Conservation (phyloP, 2,888 invertebrate species). For the Myathropa florea region DNA sequence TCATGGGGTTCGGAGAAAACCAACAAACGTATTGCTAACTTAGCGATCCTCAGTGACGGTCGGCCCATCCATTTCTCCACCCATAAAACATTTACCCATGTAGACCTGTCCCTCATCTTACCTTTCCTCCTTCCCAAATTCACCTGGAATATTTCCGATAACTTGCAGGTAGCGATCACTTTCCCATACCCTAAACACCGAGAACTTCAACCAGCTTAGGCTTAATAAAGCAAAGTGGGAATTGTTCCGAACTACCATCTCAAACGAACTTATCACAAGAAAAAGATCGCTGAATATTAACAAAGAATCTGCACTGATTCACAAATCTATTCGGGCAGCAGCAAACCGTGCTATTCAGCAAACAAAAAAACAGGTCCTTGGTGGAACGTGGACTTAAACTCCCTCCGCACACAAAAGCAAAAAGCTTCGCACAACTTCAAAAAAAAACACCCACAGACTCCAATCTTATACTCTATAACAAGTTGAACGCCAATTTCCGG, state of each 20-base stretch:
- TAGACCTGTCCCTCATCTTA: conserved; percentile 16
- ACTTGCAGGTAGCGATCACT: conserved; percentile 11
- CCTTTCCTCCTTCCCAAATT: conserved; percentile 5
- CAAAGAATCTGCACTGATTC: not conserved
- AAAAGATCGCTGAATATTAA: not conserved
- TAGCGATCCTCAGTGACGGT: conserved; percentile 37
- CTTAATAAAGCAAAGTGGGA: not conserved
- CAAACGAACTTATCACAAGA: not conserved
- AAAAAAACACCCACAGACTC: not conserved
- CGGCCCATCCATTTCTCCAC: conserved; percentile 24
- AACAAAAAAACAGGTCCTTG: not conserved
- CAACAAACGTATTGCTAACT: conserved; percentile 9
- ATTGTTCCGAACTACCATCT: not conserved
- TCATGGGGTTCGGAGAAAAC: conserved; percentile 25
- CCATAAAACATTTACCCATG: conserved; percentile 28
- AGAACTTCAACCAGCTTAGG: not conserved
- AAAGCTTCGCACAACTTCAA: not conserved
- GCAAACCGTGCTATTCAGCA: not conserved
- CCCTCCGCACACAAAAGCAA: not conserved
- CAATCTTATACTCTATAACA: not conserved
- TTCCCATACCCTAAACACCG: not conserved
- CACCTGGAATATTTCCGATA: not conserved
- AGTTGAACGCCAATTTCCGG: not conserved
- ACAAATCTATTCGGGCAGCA: not conserved
- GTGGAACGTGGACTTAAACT: not conserved